Evolutionary conservation across 2,113 vertebrate genomes (phyloP).

Genomic region (Dasyprocta punctata): DNA sequence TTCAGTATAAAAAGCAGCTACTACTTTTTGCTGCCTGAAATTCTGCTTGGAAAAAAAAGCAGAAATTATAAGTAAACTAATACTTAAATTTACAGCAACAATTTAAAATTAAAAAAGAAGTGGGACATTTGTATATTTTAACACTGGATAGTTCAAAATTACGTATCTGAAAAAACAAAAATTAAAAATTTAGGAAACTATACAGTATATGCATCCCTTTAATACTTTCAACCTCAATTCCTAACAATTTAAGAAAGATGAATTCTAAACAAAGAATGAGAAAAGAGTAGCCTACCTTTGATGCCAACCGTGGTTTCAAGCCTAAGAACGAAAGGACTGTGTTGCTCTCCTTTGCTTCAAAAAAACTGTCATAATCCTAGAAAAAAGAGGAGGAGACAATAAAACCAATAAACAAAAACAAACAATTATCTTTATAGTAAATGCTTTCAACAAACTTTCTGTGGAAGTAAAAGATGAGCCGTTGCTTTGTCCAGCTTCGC

Average conservation of each 20-base stretch:
- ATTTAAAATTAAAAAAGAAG: neutral
- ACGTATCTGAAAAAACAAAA: neutral
- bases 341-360: slow-evolving; percentile 98
- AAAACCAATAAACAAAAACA: neutral
- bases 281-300: slow-evolving; percentile 87
- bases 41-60: neutral
- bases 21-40: slow-evolving; percentile 28
- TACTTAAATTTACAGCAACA: neutral
- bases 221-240: neutral
- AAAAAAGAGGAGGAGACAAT: slow-evolving; percentile 2
- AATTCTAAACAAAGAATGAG: slow-evolving; percentile 20
- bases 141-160: neutral
- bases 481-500: neutral
- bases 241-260: neutral
- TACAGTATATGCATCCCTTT: neutral
- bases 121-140: neutral
- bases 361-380: slow-evolving; percentile 98
- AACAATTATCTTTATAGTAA: neutral
- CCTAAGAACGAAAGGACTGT: slow-evolving; percentile 95
- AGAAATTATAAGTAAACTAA: slow-evolving; percentile 37
- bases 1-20: slow-evolving; percentile 41
- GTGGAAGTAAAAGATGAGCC: neutral
- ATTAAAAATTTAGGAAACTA: neutral
- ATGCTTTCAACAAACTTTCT: neutral
- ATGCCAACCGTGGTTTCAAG: slow-evolving; percentile 87